These are phyloP conservation scores for Operophtera brumata DNA, from an alignment of 2,888 invertebrate species.

Conservation along the genomic window DNA sequence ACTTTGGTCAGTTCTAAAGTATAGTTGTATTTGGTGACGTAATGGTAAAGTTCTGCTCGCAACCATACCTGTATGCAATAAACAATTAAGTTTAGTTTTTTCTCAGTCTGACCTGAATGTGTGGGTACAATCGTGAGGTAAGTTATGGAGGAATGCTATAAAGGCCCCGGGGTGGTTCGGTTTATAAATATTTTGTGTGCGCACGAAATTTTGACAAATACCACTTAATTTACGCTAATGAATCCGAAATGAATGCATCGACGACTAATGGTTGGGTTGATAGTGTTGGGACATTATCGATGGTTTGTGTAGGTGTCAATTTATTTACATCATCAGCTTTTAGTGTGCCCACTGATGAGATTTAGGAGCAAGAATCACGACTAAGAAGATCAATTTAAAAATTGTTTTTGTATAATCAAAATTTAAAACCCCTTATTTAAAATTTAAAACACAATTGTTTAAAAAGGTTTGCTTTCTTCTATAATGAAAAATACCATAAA, in stretches of 20 bases:
- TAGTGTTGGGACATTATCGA: constrained; percentile 52
- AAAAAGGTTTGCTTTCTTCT: too few species aligned
- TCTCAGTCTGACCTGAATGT: constrained; percentile 47
- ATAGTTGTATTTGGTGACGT: not conserved
- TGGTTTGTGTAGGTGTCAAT: constrained; percentile 25
- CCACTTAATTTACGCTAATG: constrained; percentile 79
- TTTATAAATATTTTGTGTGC: constrained; percentile 74
- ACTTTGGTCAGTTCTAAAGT: not conserved
- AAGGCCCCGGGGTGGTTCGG: constrained; percentile 54
- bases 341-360: not conserved
- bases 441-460: too few species aligned
- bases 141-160: constrained; percentile 58
- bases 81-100: constrained; percentile 41
- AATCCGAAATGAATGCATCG: constrained; percentile 71
- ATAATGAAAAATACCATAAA: too few species aligned
- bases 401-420: too few species aligned
- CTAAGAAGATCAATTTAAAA: not conserved
- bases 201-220: constrained; percentile 75
- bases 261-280: constrained; percentile 54
- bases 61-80: constrained; percentile 41
- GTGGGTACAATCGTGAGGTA: constrained; percentile 52
- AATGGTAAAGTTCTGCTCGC: not conserved
- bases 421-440: too few species aligned
- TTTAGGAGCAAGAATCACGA: not conserved
- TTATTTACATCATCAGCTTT: constrained; percentile 13